phyloP scores from a whole-genome alignment of 2,888 invertebrate species.

The Heliconius hortense region DNA sequence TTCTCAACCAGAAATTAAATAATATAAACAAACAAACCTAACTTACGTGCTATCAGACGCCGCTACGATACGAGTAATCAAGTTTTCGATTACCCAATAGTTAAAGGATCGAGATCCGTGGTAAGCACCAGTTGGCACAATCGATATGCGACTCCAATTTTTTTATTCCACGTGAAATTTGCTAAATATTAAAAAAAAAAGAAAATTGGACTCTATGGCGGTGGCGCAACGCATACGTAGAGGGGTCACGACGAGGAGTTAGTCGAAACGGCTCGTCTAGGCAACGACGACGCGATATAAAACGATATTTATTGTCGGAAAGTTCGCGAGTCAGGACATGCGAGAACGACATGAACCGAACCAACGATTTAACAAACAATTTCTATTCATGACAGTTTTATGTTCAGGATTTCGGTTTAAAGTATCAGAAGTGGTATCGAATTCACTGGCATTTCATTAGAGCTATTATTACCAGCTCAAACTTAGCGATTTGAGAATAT shows the following conservation, averaged over 20 bases:
- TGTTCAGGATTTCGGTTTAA: slow-evolving; percentile 55
- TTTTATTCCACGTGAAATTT: slow-evolving; percentile 48
- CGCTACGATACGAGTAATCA: slow-evolving; percentile 55
- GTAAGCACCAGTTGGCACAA: slow-evolving; percentile 80
- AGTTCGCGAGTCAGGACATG: slow-evolving; percentile 79
- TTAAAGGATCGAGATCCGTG: slow-evolving; percentile 72
- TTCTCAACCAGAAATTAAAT: slow-evolving; percentile 6
- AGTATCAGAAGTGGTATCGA: slow-evolving; percentile 43
- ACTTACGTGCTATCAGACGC: slow-evolving; percentile 32
- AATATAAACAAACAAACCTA: slow-evolving; percentile 28
- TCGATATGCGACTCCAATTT: slow-evolving; percentile 74
- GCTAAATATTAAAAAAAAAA: slow-evolving; percentile 40
- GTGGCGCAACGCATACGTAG: slow-evolving; percentile 55
- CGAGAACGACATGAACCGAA: slow-evolving; percentile 75
- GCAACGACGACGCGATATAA: slow-evolving; percentile 76
- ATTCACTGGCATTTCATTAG: slow-evolving; percentile 42
- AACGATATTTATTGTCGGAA: slow-evolving; percentile 74
- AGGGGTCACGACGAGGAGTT: slow-evolving; percentile 51
- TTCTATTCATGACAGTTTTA: slow-evolving; percentile 75
- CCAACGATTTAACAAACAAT: slow-evolving; percentile 69
- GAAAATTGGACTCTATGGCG: slow-evolving; percentile 60
- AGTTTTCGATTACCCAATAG: slow-evolving; percentile 67
- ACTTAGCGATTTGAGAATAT: slow-evolving; percentile 16
- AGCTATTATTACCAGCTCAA: slow-evolving; percentile 22
- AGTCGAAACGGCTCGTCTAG: slow-evolving; percentile 64